phyloP scores from a whole-genome alignment of 2,888 invertebrate genomes.

The Sarcophaga rosellei region DNA sequence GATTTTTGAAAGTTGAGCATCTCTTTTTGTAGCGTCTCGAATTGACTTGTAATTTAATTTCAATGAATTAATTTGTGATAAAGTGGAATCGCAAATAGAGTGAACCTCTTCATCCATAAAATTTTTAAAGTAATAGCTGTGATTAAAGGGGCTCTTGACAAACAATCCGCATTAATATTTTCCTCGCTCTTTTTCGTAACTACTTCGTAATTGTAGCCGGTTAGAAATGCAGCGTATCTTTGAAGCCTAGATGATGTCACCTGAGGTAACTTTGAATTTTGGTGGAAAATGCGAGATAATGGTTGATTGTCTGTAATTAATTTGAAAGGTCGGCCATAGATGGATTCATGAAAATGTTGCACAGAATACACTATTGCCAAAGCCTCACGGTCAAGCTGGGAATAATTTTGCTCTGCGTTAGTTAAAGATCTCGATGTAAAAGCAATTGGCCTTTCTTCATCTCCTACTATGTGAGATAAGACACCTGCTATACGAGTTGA shows the following conservation, averaged over 20 bases:
- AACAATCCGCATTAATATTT: conserved; percentile 7
- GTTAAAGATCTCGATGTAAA: too few species aligned
- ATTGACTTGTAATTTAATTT: conserved; percentile 4
- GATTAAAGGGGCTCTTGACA: background rate
- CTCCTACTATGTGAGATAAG: too few species aligned
- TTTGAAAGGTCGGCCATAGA: too few species aligned
- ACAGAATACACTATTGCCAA: too few species aligned
- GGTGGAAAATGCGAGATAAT: conserved; percentile 7
- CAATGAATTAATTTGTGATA: background rate
- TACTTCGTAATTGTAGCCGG: background rate
- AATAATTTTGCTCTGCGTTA: too few species aligned
- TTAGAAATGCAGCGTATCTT: conserved; percentile 7
- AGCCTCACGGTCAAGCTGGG: too few species aligned
- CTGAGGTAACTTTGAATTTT: conserved; percentile 24
- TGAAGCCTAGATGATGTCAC: background rate
- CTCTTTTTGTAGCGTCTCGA: conserved; percentile 49
- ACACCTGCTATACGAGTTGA: too few species aligned
- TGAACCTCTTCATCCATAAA: background rate
- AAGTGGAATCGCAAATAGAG: background rate
- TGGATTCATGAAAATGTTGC: too few species aligned
- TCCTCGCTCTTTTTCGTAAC: background rate
- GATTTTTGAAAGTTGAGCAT: conserved; percentile 28
- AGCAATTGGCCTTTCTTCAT: too few species aligned
- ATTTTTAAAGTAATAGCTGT: background rate
- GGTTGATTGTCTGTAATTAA: conserved; percentile 12